phyloP scores from a whole-genome alignment of 2,113 vertebrate species.

The Archocentrus centrarchus region DNA sequence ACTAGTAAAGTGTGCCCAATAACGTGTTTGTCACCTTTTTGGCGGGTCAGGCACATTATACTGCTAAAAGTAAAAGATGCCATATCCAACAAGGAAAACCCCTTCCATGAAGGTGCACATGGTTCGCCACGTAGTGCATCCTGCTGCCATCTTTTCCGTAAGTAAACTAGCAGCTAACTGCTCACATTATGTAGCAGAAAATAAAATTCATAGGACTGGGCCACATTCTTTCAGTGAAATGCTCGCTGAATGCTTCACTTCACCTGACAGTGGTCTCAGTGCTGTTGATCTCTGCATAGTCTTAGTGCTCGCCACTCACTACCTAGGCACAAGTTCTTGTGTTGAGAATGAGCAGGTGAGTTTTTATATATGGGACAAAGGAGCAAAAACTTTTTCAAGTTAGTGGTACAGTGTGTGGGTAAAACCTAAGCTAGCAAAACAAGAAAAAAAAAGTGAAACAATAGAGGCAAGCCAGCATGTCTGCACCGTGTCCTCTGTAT shows the following conservation, averaged over 20 bases:
- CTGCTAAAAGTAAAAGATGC: too few species aligned
- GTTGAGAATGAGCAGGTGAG: background rate
- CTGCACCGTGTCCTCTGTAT: conserved; percentile 40
- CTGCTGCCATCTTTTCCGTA: background rate
- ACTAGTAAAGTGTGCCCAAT: background rate
- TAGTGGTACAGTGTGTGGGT: background rate
- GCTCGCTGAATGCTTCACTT: background rate
- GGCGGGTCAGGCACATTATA: background rate
- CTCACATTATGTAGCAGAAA: background rate
- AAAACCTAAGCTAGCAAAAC: conserved; percentile 6
- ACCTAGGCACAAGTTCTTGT: background rate
- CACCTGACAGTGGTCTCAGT: too few species aligned
- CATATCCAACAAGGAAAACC: background rate
- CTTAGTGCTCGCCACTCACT: background rate
- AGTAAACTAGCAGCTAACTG: conserved; percentile 2
- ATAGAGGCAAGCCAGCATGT: conserved; percentile 38
- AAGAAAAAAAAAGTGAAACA: conserved; percentile 10
- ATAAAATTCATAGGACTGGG: background rate
- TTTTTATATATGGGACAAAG: conserved; percentile 15
- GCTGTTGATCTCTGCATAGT: background rate
- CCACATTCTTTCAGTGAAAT: background rate
- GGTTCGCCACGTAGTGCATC: background rate
- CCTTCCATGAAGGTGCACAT: background rate
- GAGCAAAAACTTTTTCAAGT: background rate
- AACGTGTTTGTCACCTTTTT: background rate